Conservation (phyloP, 2,888 invertebrate species). For the Drosophila anomalipes region DNA sequence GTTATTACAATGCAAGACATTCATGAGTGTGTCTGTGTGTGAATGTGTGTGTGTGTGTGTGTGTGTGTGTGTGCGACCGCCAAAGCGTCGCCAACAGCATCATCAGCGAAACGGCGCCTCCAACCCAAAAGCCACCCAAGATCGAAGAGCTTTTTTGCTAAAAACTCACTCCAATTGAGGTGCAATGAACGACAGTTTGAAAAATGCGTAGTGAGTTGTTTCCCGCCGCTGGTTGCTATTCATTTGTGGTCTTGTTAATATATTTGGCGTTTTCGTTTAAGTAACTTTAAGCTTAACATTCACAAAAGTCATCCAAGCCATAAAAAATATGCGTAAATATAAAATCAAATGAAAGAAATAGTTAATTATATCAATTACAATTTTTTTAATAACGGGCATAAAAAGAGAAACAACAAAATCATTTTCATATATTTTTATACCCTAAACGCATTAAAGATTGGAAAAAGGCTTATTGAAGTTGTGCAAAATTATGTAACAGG, state of each 20-base stretch:
- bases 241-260: conserved; percentile 9
- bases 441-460: not conserved
- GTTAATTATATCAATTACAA: not conserved
- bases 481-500: too few relatives aligned
- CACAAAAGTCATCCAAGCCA: not conserved
- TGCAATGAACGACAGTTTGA: conserved; percentile 59
- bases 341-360: not conserved
- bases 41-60: conserved; percentile 15
- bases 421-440: too few relatives aligned
- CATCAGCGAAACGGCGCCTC: conserved; percentile 29
- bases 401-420: not conserved
- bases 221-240: conserved; percentile 23
- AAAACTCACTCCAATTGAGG: conserved; percentile 75
- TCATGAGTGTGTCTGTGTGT: conserved; percentile 50
- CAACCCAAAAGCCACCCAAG: conserved; percentile 9
- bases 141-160: conserved; percentile 44
- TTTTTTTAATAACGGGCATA: too few relatives aligned
- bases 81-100: conserved; percentile 55
- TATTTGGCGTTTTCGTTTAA: not conserved
- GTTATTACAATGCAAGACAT: conserved; percentile 59
- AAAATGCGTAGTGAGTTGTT: conserved; percentile 32
- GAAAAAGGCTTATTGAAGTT: too few relatives aligned
- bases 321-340: not conserved
- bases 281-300: not conserved
- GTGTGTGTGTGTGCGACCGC: conserved; percentile 33